These are phyloP conservation scores for Sarcophaga rosellei DNA, from an alignment of 2,888 invertebrate genomes.

Conservation along the genomic window DNA sequence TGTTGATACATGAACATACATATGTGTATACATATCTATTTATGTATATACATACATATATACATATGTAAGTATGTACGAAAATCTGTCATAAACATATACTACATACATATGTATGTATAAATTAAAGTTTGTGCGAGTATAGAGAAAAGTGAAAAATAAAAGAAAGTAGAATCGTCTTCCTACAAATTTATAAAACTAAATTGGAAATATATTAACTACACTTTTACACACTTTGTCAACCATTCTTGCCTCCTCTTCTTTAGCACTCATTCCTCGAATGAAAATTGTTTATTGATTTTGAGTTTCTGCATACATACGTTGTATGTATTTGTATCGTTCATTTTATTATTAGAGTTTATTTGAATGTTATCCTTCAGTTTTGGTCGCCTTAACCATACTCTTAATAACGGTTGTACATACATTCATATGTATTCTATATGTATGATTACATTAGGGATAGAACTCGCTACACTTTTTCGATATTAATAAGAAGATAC, in stretches of 20 bases:
- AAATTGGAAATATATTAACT: constrained; percentile 70
- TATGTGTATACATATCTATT: background rate
- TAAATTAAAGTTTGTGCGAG: constrained; percentile 8
- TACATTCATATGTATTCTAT: constrained; percentile 4
- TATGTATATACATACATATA: constrained; percentile 3
- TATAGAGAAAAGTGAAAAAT: constrained; percentile 21
- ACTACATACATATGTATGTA: background rate
- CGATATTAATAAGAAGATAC: background rate
- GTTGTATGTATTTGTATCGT: background rate
- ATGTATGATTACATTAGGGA: background rate
- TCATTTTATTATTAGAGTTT: constrained; percentile 41
- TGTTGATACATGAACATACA: constrained; percentile 2
- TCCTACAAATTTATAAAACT: constrained; percentile 65
- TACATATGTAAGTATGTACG: background rate
- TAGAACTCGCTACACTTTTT: background rate
- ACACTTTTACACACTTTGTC: constrained; percentile 57
- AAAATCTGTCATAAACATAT: background rate
- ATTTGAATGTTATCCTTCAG: constrained; percentile 61
- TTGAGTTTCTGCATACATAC: background rate
- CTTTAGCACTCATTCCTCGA: constrained; percentile 14
- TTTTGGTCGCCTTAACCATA: constrained; percentile 47
- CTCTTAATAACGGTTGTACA: background rate
- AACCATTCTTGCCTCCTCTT: constrained; percentile 47
- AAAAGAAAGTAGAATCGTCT: constrained; percentile 44
- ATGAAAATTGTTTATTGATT: constrained; percentile 15